These are phyloP conservation scores for Therioaphis trifolii DNA, from an alignment of 2,888 invertebrate genomes.

Conservation along the genomic window DNA sequence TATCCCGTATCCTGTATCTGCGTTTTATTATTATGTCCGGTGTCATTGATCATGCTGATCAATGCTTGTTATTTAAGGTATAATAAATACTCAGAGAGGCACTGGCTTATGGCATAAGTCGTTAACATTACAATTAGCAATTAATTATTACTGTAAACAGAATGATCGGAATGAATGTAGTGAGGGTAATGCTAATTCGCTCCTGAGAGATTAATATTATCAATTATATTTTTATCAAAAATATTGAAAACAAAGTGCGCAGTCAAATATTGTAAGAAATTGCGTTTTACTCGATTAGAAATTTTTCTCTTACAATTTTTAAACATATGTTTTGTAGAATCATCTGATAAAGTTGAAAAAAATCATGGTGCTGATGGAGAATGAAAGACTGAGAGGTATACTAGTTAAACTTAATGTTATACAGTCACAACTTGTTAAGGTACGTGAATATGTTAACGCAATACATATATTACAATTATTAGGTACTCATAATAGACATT, in stretches of 20 bases:
- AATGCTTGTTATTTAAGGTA: neutral
- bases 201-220: slow-evolving; percentile 40
- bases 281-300: slow-evolving; percentile 1
- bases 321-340: neutral
- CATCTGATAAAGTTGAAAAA: neutral
- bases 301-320: neutral
- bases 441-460: no score
- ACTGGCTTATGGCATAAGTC: neutral
- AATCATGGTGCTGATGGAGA: neutral
- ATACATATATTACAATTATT: no score
- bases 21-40: neutral
- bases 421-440: no score
- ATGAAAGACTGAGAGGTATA: neutral
- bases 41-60: neutral
- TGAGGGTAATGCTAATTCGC: slow-evolving; percentile 13
- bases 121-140: slow-evolving; percentile 9
- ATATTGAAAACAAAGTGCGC: slow-evolving; percentile 14
- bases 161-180: neutral
- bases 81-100: neutral
- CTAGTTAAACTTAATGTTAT: neutral
- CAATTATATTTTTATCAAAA: neutral
- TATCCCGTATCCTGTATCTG: no score
- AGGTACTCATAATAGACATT: no score
- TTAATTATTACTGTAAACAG: slow-evolving; percentile 28
- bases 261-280: slow-evolving; percentile 26